Conservation (phyloP, 2,797 vertebrate genomes). For the Danio jaintianensis region DNA sequence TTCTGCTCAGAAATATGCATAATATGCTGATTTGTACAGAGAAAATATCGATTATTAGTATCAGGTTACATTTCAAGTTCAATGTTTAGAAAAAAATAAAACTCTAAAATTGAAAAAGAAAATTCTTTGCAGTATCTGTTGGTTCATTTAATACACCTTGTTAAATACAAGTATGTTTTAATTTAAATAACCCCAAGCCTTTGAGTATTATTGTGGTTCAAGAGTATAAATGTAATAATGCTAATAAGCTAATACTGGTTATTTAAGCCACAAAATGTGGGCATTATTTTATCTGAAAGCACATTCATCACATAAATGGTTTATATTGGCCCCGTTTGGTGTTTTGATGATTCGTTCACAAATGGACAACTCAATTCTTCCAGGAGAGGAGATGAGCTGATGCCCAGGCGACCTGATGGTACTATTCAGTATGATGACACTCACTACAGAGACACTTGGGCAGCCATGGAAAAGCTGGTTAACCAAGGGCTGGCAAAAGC, state of each 20-base stretch:
- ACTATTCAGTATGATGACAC: constrained; percentile 75
- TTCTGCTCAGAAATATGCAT: no score
- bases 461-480: constrained; percentile 78
- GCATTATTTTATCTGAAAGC: not conserved
- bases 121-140: not conserved
- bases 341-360: not conserved
- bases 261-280: not conserved
- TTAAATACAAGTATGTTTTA: not conserved
- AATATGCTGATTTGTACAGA: not conserved
- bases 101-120: no score
- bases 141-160: not conserved
- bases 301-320: no score
- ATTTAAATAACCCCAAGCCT: not conserved
- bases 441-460: constrained; percentile 79
- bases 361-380: constrained; percentile 27
- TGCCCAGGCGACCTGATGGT: constrained; percentile 75
- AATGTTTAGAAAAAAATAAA: no score
- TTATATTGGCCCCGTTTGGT: not conserved
- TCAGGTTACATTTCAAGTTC: not conserved
- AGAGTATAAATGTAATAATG: not conserved
- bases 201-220: not conserved
- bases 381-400: constrained; percentile 74
- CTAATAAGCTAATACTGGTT: not conserved
- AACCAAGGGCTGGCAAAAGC: constrained; percentile 77
- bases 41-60: not conserved